Evolutionary conservation across 2,888 invertebrate species (phyloP), one percentile per base, ranked within the genome.

Genomic region (Acleris emargana): DNA sequence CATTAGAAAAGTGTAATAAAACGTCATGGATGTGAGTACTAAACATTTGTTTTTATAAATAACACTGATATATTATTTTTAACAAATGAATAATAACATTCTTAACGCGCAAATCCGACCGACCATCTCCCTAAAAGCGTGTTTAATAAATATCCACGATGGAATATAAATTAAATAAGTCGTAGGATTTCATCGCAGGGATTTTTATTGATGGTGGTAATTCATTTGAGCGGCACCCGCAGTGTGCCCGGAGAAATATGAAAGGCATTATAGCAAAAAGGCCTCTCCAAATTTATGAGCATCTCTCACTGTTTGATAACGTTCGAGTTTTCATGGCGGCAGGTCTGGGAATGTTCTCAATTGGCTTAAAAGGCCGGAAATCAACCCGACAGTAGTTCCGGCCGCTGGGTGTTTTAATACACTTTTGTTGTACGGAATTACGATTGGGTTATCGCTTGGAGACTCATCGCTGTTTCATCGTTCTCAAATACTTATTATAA

Each of bases 161-260:
- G 88, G 89, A 91, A 90, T 90, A 90, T 89, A 89, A 91, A 91
- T 91, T 90, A 90, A 91, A 90, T 91, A 91, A 91, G 90, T 91
- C 89, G 83, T 79, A 77, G 88, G 85, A 89, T 91, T 84, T 86
- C 79, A 76, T 83, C 86, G 86, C 80, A 81, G 83, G 86, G 90
- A 90, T 91, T 91, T 90, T 91, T 92, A 91, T 91, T 90, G 91
- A 92, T 91, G 88, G 87, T 79, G 76, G 87, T 90, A 91, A 91
- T 91, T 91, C 90, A 90, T 91, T 91, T 90, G 87, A 90, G 86
- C 90, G 87, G 88, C 86, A 80, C 89, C 89, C 91, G 86, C 89
- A 89, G 88, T 87, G 87, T 89, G 86, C 87, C 83, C 80, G 82
- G 83, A 89, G 89, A 90, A 91, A 91, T 91, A 91, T 91, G 90